Conservation (phyloP, 1,140 invertebrate species). For the Eufriesea mexicana region DNA sequence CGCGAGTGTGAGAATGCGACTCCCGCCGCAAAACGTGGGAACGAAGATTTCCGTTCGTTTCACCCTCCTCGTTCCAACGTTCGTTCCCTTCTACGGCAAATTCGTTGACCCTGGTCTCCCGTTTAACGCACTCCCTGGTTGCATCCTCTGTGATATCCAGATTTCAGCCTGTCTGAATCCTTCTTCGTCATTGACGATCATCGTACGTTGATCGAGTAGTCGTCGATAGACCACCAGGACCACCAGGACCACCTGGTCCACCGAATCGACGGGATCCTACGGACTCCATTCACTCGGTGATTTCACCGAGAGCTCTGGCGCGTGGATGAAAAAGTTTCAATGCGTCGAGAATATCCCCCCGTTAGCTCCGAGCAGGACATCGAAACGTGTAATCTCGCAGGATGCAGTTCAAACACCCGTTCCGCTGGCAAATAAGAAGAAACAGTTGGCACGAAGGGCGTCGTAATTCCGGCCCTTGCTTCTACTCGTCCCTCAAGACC, state of each 20-base stretch:
- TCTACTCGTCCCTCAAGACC: background rate
- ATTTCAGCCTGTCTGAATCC: background rate
- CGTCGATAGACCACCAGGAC: too few species aligned
- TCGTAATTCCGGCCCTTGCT: background rate
- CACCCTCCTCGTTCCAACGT: conserved; percentile 11
- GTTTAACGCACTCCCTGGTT: conserved; percentile 10
- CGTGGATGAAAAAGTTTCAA: background rate
- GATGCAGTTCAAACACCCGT: conserved; percentile 11
- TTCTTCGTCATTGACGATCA: too few species aligned
- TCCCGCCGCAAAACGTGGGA: conserved; percentile 45
- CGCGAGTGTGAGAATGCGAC: conserved; percentile 45
- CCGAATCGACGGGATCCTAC: conserved; percentile 6
- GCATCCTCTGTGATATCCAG: background rate
- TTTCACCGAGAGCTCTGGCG: background rate
- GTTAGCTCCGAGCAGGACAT: background rate
- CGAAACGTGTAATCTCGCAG: background rate
- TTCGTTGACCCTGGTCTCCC: conserved; percentile 27
- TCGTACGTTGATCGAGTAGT: too few species aligned
- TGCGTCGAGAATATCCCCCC: background rate
- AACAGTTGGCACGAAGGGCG: background rate
- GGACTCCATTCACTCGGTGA: conserved; percentile 2
- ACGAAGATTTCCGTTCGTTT: conserved; percentile 49
- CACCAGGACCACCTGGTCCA: too few species aligned
- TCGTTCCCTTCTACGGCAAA: conserved; percentile 37
- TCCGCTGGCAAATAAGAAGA: conserved; percentile 17